Evolutionary conservation across 2,113 vertebrate genomes (phyloP).

Genomic region (Ailurus styani): DNA sequence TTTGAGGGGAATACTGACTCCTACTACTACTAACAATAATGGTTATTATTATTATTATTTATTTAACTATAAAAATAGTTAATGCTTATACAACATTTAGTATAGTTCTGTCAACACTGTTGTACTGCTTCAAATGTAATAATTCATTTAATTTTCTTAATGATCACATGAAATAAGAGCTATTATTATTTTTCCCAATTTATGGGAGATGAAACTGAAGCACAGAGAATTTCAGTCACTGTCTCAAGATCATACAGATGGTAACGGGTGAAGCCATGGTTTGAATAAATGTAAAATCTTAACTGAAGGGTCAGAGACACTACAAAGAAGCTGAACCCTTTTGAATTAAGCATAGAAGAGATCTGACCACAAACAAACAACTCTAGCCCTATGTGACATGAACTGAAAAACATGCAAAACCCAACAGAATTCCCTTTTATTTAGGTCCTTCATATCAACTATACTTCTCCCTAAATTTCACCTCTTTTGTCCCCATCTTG

Average conservation of each 20-base stretch:
- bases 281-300: constrained; percentile 8
- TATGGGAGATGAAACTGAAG: neutral
- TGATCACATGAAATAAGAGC: neutral
- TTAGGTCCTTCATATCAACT: neutral
- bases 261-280: neutral
- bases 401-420: neutral
- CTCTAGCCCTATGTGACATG: neutral
- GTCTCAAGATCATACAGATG: neutral
- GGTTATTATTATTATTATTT: neutral
- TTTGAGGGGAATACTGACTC: neutral
- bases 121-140: neutral
- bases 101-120: neutral
- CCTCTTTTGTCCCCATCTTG: neutral
- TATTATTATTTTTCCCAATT: neutral
- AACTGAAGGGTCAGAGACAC: neutral
- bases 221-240: neutral
- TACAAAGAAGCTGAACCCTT: neutral
- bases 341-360: neutral
- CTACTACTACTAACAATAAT: neutral
- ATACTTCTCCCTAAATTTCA: neutral
- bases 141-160: neutral
- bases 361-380: neutral
- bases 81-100: neutral
- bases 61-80: neutral
- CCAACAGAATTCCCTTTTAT: neutral